Conservation (phyloP, 53 echinoderm and acorn worm species). For the Mesocentrotus franciscanus region DNA sequence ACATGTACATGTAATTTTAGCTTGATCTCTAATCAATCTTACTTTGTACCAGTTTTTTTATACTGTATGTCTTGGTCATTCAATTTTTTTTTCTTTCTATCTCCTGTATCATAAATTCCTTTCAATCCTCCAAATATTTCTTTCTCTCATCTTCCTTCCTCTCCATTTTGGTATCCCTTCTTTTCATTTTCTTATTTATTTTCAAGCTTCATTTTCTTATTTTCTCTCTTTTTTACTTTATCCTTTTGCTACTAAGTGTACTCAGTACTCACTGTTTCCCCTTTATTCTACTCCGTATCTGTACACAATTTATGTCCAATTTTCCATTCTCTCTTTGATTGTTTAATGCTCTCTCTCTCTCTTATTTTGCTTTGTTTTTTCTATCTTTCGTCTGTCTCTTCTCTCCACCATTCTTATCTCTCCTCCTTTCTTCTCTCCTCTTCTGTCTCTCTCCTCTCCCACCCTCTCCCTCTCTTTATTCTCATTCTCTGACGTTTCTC, state of each 20-base stretch:
- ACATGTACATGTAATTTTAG: background rate
- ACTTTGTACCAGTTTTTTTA: background rate
- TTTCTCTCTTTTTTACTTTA: no score
- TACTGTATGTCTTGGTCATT: background rate
- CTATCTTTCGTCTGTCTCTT: background rate
- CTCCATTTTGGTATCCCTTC: background rate
- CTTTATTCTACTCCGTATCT: no score
- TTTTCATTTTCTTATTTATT: background rate
- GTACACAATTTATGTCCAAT: background rate
- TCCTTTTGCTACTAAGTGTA: no score
- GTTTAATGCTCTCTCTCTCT: background rate
- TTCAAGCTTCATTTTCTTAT: no score
- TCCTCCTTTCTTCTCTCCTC: background rate
- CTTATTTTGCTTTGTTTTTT: background rate
- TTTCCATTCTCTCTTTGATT: background rate
- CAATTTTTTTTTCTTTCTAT: background rate
- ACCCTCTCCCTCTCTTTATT: no score
- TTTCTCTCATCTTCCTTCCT: no score
- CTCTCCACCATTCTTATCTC: background rate
- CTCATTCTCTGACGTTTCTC: background rate
- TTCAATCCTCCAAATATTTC: no score
- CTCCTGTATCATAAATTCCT: background rate
- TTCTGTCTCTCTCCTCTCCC: background rate
- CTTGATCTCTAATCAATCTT: background rate
- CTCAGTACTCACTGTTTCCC: no score